Evolutionary conservation across 2,888 invertebrate genomes (phyloP).

Genomic region (Hypena proboscidalis): DNA sequence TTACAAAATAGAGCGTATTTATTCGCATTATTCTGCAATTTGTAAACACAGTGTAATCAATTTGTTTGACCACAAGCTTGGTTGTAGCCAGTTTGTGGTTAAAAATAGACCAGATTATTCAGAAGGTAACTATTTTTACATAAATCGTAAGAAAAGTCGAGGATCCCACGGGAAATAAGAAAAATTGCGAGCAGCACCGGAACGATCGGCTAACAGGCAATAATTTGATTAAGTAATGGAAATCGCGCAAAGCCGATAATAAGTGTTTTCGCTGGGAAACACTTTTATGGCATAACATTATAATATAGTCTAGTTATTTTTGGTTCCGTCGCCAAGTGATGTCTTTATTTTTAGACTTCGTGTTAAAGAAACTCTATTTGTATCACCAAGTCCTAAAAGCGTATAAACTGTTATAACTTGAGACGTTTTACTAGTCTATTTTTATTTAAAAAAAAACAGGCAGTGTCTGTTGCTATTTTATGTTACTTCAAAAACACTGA

Average conservation of each 20-base stretch:
- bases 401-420: no score
- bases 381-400: no score
- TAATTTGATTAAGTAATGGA: conserved; percentile 45
- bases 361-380: neutral
- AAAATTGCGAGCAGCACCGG: conserved; percentile 35
- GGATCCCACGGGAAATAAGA: conserved; percentile 46
- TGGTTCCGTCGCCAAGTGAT: conserved; percentile 31
- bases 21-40: conserved; percentile 1
- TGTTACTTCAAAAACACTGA: no score
- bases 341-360: conserved; percentile 30
- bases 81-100: conserved; percentile 4
- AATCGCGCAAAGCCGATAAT: conserved; percentile 38
- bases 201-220: conserved; percentile 39
- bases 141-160: conserved; percentile 29
- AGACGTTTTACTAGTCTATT: no score
- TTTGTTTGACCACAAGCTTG: conserved; percentile 1
- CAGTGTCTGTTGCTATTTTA: no score
- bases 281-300: conserved; percentile 25
- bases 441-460: no score
- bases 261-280: conserved; percentile 26
- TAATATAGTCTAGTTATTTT: conserved; percentile 15
- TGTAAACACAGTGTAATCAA: conserved; percentile 2
- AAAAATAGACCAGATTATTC: conserved; percentile 20
- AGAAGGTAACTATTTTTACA: conserved; percentile 26
- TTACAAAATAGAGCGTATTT: neutral